Conservation (phyloP, 1,140 invertebrate species). For the Cyrtorhinus lividipennis region DNA sequence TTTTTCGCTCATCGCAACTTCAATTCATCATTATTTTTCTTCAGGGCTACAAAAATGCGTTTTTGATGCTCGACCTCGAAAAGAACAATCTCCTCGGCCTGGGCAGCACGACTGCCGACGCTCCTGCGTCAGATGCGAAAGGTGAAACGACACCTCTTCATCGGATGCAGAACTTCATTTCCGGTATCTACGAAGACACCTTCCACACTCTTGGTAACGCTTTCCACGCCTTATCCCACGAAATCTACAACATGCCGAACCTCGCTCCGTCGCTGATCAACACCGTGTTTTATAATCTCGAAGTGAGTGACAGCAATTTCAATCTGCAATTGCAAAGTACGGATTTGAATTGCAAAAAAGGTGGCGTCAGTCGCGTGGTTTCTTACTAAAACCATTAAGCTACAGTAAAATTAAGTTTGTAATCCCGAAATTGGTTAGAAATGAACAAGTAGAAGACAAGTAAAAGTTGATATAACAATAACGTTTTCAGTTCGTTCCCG, state of each 20-base stretch:
- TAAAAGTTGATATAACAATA: no score
- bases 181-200: slow-evolving; percentile 49
- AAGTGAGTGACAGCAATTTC: slow-evolving; percentile 35
- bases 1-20: no score
- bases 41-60: slow-evolving; percentile 47
- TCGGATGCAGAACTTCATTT: slow-evolving; percentile 50
- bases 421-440: no score
- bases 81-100: slow-evolving; percentile 49
- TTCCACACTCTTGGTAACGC: slow-evolving; percentile 65
- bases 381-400: no score
- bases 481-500: slow-evolving; percentile 52
- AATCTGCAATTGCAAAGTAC: no score
- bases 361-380: no score
- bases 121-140: background rate
- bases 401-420: background rate
- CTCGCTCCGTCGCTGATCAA: slow-evolving; percentile 43
- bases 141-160: slow-evolving; percentile 22
- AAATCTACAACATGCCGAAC: slow-evolving; percentile 59
- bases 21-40: slow-evolving; percentile 22
- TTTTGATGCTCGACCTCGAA: slow-evolving; percentile 54
- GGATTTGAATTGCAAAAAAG: no score
- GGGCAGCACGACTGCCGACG: slow-evolving; percentile 1
- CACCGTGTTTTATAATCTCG: slow-evolving; percentile 52
- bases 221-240: slow-evolving; percentile 61
- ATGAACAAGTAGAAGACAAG: no score